Evolutionary conservation across 2,113 vertebrate genomes (phyloP).

Genomic region (Columbina picui): DNA sequence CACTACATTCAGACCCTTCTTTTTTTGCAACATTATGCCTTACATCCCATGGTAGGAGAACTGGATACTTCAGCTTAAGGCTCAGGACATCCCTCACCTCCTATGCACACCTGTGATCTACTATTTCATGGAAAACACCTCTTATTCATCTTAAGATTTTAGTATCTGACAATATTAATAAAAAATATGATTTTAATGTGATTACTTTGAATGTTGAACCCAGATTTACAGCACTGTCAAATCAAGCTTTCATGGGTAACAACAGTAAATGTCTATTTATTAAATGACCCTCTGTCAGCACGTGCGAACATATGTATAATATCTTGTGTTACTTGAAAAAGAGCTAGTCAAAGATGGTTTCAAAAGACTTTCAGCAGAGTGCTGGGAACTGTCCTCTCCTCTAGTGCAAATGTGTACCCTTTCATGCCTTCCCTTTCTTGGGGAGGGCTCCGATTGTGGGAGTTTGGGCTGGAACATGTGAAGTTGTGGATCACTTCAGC

Average conservation of each 20-base stretch:
- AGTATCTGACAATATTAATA: background rate
- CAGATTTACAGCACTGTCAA: background rate
- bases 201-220: background rate
- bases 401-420: accelerated
- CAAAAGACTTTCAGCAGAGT: background rate
- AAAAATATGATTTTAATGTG: background rate
- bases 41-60: background rate
- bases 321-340: background rate
- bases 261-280: background rate
- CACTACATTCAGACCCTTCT: background rate
- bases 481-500: background rate
- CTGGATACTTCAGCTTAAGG: background rate
- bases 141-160: background rate
- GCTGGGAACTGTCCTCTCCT: background rate
- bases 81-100: accelerated
- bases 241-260: background rate
- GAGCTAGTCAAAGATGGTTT: background rate
- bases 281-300: background rate
- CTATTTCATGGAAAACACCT: background rate
- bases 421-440: background rate
- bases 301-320: background rate
- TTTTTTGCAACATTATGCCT: background rate
- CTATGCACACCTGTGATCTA: background rate
- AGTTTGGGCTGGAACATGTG: background rate
- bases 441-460: background rate